Conservation (phyloP, 2,113 vertebrate species). For the Ornithorhynchus anatinus region DNA sequence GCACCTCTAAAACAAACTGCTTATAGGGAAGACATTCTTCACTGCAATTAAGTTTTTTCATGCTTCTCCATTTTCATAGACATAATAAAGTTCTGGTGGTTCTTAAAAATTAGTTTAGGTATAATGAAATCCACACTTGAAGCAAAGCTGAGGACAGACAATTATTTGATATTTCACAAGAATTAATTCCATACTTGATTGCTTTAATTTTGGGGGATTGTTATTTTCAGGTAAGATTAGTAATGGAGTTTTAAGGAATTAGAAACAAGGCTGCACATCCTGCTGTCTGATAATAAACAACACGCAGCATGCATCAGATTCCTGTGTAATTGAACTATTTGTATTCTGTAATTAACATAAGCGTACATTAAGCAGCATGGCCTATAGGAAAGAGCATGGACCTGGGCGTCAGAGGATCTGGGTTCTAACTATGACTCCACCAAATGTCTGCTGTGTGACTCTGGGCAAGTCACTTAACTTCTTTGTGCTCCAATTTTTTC, state of each 20-base stretch:
- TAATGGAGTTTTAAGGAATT: not conserved
- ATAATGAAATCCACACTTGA: no score
- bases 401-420: no score
- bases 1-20: rapidly evolving
- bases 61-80: no score
- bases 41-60: no score
- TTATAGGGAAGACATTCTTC: not conserved
- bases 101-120: no score
- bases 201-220: not conserved
- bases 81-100: no score
- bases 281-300: not conserved
- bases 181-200: not conserved
- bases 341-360: conserved; percentile 13
- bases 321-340: not conserved
- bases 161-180: not conserved
- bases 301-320: conserved; percentile 14
- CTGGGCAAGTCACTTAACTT: no score
- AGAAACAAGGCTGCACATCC: not conserved
- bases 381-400: no score
- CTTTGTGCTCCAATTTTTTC: no score
- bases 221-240: conserved; percentile 13
- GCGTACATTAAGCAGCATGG: conserved; percentile 4
- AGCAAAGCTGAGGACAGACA: no score
- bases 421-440: no score
- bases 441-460: no score